Evolutionary conservation across 2,888 invertebrate genomes (phyloP).

Genomic region (Aspidiotus destructor): DNA sequence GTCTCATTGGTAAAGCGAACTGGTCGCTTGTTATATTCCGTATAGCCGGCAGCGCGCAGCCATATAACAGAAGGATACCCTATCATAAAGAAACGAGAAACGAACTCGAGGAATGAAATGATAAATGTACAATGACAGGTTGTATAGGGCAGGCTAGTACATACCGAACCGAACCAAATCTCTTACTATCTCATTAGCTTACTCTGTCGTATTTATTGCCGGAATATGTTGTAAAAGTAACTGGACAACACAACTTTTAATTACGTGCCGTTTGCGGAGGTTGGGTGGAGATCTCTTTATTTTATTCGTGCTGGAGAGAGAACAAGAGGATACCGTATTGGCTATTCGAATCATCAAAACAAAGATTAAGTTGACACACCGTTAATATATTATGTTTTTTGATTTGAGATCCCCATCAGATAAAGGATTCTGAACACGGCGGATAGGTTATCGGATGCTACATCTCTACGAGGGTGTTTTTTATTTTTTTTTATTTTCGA

Average conservation of each 20-base stretch:
- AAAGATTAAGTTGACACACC: no score
- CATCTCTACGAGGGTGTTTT: no score
- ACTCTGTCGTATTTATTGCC: conserved; percentile 18
- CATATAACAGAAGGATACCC: background rate
- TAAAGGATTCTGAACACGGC: no score
- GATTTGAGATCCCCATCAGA: no score
- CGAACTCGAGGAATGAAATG: conserved; percentile 2
- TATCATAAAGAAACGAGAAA: no score
- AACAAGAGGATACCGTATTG: no score
- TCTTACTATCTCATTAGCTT: conserved; percentile 22
- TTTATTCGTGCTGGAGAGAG: no score
- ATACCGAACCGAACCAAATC: background rate
- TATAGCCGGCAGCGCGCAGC: conserved; percentile 23
- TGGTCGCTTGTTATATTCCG: conserved; percentile 8
- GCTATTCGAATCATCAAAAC: no score
- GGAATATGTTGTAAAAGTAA: background rate
- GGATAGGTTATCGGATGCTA: no score
- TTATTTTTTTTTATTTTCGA: no score
- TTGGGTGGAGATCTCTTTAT: background rate
- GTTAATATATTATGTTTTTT: no score
- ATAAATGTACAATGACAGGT: conserved; percentile 29
- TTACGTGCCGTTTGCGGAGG: background rate
- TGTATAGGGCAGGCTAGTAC: conserved; percentile 13
- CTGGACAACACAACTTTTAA: conserved; percentile 13
- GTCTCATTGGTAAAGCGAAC: background rate